phyloP scores from a whole-genome alignment of 2,797 vertebrate genomes.

The Pseudopleuronectes americanus region DNA sequence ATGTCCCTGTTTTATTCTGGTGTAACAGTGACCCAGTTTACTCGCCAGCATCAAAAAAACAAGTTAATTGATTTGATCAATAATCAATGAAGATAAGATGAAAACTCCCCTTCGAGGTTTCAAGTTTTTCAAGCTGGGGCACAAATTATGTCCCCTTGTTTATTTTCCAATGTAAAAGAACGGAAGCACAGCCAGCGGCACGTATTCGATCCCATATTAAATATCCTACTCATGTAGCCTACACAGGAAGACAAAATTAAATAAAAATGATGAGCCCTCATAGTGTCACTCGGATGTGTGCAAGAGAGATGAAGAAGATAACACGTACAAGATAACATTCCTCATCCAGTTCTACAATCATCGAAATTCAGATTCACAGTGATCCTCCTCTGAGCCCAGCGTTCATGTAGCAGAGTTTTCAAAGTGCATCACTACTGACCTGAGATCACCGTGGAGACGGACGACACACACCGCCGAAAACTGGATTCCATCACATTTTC shows the following conservation, averaged over 20 bases:
- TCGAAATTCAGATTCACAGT: slow-evolving; percentile 31
- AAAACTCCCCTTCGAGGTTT: background rate
- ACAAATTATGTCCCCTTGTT: background rate
- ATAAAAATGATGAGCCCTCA: slow-evolving; percentile 33
- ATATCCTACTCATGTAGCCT: slow-evolving; percentile 27
- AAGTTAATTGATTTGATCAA: slow-evolving; percentile 15
- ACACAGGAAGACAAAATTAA: slow-evolving; percentile 20
- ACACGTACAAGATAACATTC: slow-evolving; percentile 4
- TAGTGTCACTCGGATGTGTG: slow-evolving; percentile 28
- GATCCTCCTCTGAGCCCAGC: background rate
- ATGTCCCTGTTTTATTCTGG: background rate
- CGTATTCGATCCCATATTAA: slow-evolving; percentile 26
- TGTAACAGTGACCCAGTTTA: slow-evolving; percentile 18
- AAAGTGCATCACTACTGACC: slow-evolving; percentile 41
- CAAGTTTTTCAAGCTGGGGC: background rate
- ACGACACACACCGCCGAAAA: slow-evolving; percentile 25
- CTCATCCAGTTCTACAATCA: slow-evolving; percentile 14
- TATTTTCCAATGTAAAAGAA: slow-evolving; percentile 13
- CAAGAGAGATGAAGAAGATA: slow-evolving; percentile 8
- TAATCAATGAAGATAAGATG: slow-evolving; percentile 28
- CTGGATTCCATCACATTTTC: slow-evolving; percentile 23
- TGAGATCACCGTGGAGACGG: slow-evolving; percentile 1
- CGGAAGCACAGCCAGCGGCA: background rate
- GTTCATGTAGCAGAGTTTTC: slow-evolving; percentile 15
- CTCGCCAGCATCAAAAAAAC: background rate